Evolutionary conservation across 1,140 invertebrate species (phyloP), one percentile per base, ranked within the genome.

Genomic region (Papilio polytes): DNA sequence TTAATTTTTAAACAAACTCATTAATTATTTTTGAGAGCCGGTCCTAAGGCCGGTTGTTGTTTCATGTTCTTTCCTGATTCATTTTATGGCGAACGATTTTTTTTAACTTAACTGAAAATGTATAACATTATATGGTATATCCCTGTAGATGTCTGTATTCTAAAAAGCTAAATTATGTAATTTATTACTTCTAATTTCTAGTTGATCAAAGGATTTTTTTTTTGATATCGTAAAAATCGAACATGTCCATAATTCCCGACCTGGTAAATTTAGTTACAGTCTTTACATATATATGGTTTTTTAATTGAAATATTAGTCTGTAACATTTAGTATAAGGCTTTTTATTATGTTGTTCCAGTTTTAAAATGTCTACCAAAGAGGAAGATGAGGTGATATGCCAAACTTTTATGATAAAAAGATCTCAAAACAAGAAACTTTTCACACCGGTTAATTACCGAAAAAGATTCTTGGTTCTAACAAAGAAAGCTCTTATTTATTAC

Each of bases 401-500:
- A 92, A 97, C 97, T 36, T 97, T 97, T 86, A 98, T 98, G 97
- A 96, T 97, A 63, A 98, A 98, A 94, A 95, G 98, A 77, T 98
- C 98, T 3, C 97, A 98, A 91, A 98, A 98, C 92, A 98, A 98
- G 92, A 98, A 98, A 91, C 96, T 97, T 70, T 98, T 98, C 89
- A 98, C 97, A 22, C 96, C 97, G 9, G 96, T 98, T 53, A 98
- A 98, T 91, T 98, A 97, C 91, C 98, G 98, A 91, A 97, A 97
- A 92, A 96, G 98, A 31, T 98, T 97, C 97, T 97, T 98, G 92
- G 96, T 98, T 72, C 93, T 98, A 41, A 98, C 97, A 1, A 96
- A 96, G 84, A 96, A 96, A 76, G 96, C 96, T 80, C 96, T 98
- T 22, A 96, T 97, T 74, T 98, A 98, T 92, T 98, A 97, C 92